Evolutionary conservation across 2,113 vertebrate species (phyloP).

Genomic region (Amphiprion ocellaris): DNA sequence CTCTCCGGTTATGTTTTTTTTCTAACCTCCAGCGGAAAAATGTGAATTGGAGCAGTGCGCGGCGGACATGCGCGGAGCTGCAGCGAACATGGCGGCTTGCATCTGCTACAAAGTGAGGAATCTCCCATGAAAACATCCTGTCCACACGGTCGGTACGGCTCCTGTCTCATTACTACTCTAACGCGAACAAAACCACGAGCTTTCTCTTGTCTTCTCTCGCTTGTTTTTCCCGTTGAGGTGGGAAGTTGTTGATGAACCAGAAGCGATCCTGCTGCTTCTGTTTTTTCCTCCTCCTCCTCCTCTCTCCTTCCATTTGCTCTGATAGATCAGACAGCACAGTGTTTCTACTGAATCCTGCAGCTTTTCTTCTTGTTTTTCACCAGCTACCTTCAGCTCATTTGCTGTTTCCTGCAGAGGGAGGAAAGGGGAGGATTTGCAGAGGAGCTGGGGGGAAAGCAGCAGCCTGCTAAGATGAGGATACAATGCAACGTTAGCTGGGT

Average conservation of each 20-base stretch:
- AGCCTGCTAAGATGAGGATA: neutral
- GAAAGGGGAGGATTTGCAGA: neutral
- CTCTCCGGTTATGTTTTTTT: neutral
- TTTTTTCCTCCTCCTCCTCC: no score
- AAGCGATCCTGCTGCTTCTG: no score
- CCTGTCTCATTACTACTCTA: slow-evolving; percentile 43
- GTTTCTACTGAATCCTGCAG: slow-evolving; percentile 59
- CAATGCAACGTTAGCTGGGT: slow-evolving; percentile 40
- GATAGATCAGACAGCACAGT: slow-evolving; percentile 18
- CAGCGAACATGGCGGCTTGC: slow-evolving; percentile 85
- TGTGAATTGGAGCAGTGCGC: slow-evolving; percentile 68
- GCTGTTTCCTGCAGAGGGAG: slow-evolving; percentile 25
- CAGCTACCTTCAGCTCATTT: slow-evolving; percentile 49
- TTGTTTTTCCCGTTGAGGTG: neutral
- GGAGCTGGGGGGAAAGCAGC: neutral
- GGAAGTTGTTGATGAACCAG: no score
- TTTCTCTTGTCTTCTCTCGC: slow-evolving; percentile 2
- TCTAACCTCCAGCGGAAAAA: slow-evolving; percentile 58
- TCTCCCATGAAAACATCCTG: slow-evolving; percentile 70
- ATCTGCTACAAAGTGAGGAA: slow-evolving; percentile 80
- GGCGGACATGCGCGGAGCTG: slow-evolving; percentile 85
- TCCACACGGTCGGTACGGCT: slow-evolving; percentile 74
- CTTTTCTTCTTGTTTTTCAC: neutral
- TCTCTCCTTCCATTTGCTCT: neutral
- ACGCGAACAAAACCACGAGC: neutral